phyloP scores from a whole-genome alignment of 2,113 vertebrate species.

The Crotalus viridis region DNA sequence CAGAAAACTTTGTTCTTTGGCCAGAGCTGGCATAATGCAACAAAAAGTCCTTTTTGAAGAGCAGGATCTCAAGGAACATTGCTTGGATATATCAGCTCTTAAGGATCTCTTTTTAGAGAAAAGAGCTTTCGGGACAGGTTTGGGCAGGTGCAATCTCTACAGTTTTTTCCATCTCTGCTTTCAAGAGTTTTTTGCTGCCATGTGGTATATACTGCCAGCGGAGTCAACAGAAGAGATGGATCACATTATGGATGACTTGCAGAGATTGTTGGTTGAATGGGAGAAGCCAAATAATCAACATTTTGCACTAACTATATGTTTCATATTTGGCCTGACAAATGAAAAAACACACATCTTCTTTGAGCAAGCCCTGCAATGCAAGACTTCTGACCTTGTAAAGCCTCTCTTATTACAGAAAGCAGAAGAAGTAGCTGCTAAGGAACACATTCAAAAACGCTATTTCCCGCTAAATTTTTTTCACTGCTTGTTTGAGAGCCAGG shows the following conservation, averaged over 20 bases:
- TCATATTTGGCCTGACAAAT: conserved; percentile 36
- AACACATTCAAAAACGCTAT: background rate
- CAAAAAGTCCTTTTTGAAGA: conserved; percentile 29
- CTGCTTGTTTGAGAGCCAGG: conserved; percentile 40
- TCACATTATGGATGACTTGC: background rate
- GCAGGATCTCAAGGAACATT: conserved; percentile 9
- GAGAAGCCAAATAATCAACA: background rate
- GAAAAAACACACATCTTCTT: background rate
- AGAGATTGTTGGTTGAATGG: background rate
- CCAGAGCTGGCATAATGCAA: background rate
- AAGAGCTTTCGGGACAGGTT: conserved; percentile 3
- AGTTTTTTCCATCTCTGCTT: conserved; percentile 53
- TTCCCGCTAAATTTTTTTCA: conserved; percentile 11
- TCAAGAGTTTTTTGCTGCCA: conserved; percentile 54
- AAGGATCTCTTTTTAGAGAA: conserved; percentile 39
- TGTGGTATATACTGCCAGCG: conserved; percentile 18
- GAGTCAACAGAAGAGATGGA: background rate
- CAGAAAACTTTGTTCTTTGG: conserved; percentile 21
- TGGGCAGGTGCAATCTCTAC: conserved; percentile 19
- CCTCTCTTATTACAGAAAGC: background rate
- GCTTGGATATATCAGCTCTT: conserved; percentile 2
- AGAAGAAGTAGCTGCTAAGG: background rate
- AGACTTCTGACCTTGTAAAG: background rate
- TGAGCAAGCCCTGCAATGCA: background rate
- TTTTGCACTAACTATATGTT: conserved; percentile 12